phyloP scores from a whole-genome alignment of 2,888 invertebrate species.

The Sceliomorpha sp. region DNA sequence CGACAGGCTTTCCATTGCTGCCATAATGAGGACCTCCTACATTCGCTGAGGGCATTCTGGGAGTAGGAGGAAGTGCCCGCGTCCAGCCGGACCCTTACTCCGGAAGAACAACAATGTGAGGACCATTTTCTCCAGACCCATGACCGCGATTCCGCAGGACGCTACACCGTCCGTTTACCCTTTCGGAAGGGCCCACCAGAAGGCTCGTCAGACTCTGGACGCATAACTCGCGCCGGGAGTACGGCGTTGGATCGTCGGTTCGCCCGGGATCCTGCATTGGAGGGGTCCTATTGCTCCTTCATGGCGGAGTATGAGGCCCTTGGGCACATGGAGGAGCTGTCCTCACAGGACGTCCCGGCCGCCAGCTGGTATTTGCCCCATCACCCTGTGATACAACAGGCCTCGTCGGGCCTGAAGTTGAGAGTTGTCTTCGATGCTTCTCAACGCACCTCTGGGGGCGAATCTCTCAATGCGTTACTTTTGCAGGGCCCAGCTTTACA shows the following conservation, averaged over 20 bases:
- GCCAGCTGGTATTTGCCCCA: slow-evolving; percentile 11
- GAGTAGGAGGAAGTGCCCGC: slow-evolving; percentile 2
- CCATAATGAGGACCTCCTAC: neutral
- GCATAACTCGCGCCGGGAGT: neutral
- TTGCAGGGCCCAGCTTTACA: neutral
- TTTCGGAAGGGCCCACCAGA: neutral
- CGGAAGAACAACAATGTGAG: slow-evolving; percentile 10
- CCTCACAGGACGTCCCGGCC: neutral
- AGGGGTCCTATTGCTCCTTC: neutral
- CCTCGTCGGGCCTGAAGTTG: neutral
- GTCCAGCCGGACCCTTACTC: neutral
- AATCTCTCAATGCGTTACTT: neutral
- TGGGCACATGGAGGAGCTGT: slow-evolving; percentile 3
- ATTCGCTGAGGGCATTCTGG: slow-evolving; percentile 3
- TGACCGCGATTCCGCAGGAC: neutral
- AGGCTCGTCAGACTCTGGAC: neutral
- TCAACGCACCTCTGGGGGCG: neutral
- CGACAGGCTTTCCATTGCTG: neutral
- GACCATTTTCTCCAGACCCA: neutral
- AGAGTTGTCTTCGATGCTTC: slow-evolving; percentile 16
- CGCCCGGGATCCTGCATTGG: neutral
- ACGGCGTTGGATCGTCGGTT: neutral
- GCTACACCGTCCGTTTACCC: neutral
- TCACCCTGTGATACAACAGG: slow-evolving; percentile 11
- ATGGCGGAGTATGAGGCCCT: slow-evolving; percentile 1